Conservation (phyloP, 1,140 invertebrate genomes). For the Nasonia longicornis region DNA sequence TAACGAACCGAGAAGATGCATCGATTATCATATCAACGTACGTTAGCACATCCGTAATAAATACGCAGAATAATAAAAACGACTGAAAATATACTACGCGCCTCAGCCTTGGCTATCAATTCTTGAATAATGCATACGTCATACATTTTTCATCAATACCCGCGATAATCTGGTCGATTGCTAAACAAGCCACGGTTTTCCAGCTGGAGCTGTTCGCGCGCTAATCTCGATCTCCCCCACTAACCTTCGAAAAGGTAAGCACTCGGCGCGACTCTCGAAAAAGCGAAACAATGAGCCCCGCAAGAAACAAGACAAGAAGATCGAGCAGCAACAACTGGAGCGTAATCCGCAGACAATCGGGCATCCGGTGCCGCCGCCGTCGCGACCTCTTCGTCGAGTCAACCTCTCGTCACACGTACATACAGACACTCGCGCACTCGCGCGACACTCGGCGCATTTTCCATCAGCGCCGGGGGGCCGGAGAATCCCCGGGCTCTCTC, state of each 20-base stretch:
- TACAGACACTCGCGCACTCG: neutral
- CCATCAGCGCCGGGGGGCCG: neutral
- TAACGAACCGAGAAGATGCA: neutral
- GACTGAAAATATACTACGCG: neutral
- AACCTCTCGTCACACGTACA: neutral
- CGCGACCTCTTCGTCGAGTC: slow-evolving; percentile 10
- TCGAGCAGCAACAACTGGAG: neutral
- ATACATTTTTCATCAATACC: neutral
- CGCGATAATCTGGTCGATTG: neutral
- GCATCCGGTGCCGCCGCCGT: neutral
- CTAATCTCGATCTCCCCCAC: neutral
- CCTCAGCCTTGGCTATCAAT: neutral
- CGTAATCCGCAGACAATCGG: slow-evolving; percentile 26
- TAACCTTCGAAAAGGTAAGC: neutral
- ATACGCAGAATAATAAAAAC: neutral
- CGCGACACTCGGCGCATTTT: neutral
- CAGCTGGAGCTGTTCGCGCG: too few relatives aligned
- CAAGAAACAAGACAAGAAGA: neutral
- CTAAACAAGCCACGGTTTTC: neutral
- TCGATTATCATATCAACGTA: neutral
- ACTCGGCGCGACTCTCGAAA: neutral
- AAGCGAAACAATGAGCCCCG: neutral
- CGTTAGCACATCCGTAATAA: neutral
- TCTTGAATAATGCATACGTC: neutral
- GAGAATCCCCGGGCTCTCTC: slow-evolving; percentile 5